Evolutionary conservation across 37 sponge, comb jelly and placozoan genomes (phyloP).

Genomic region (Agelas oroides): DNA sequence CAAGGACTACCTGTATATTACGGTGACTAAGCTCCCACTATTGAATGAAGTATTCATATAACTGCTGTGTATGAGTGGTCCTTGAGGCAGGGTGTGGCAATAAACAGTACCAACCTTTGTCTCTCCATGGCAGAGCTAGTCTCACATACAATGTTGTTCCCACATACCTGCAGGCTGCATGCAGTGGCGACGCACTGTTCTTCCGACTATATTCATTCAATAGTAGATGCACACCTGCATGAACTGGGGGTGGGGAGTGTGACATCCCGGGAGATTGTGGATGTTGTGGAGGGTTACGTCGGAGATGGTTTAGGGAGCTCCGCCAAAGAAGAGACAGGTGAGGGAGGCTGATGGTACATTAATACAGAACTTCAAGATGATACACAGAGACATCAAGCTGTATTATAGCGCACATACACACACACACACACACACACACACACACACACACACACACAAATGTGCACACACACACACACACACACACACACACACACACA

Average conservation of each 20-base stretch:
- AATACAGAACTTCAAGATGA: too few species aligned
- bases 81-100: too few species aligned
- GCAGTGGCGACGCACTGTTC: constrained; percentile 54
- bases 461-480: background rate
- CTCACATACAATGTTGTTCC: too few species aligned
- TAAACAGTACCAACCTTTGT: too few species aligned
- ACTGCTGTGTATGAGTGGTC: too few species aligned
- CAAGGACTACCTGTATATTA: too few species aligned
- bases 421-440: background rate
- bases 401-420: too few species aligned
- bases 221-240: constrained; percentile 46
- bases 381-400: too few species aligned
- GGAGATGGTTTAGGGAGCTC: constrained; percentile 66
- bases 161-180: constrained; percentile 58
- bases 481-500: background rate
- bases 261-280: constrained; percentile 63
- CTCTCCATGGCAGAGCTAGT: too few species aligned
- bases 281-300: constrained; percentile 76
- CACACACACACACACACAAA: constrained; percentile 2
- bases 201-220: constrained; percentile 53
- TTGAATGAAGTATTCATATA: too few species aligned
- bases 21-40: too few species aligned
- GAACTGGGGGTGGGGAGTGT: constrained; percentile 33
- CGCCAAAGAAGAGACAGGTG: constrained; percentile 75
- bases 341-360: too few species aligned